Percentiles rank a stretch among this genome's conserved stretches.
Evolutionary conservation across 2,888 invertebrate species (phyloP).

Genomic region (Limenitis arthemis): DNA sequence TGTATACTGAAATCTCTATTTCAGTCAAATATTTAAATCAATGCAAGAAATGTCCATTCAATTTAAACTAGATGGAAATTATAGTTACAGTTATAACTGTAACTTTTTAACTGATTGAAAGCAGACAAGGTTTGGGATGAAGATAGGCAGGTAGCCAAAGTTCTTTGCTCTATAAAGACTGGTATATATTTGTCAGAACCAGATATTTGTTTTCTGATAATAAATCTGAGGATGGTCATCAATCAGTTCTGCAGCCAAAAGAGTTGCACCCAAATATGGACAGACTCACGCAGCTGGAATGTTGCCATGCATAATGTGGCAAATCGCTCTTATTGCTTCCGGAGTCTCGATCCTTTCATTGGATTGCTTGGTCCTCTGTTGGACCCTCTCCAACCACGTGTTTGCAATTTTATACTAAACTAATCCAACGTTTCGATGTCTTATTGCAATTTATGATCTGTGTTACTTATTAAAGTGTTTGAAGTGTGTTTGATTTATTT

Average conservation of each 20-base stretch:
- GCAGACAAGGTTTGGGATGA: too few relatives aligned
- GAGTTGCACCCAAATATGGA: conserved; percentile 12
- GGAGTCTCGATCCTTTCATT: conserved; percentile 20
- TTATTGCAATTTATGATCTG: conserved; percentile 2
- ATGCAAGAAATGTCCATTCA: too few relatives aligned
- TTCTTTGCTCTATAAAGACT: too few relatives aligned
- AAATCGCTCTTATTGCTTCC: conserved; percentile 48
- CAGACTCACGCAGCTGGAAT: conserved; percentile 33
- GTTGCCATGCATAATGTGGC: conserved; percentile 45
- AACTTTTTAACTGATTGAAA: too few relatives aligned
- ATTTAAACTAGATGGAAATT: too few relatives aligned
- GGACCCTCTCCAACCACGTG: conserved; percentile 27
- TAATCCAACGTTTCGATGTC: conserved; percentile 1
- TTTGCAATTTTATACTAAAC: conserved; percentile 13
- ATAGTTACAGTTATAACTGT: too few relatives aligned
- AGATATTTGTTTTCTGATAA: neutral
- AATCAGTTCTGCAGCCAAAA: conserved; percentile 13
- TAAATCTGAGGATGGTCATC: conserved; percentile 14
- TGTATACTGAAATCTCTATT: too few relatives aligned
- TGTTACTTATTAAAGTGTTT: neutral
- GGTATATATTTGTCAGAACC: too few relatives aligned
- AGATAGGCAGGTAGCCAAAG: too few relatives aligned
- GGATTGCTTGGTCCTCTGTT: conserved; percentile 20
- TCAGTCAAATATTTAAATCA: too few relatives aligned
- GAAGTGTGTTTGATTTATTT: neutral